Percentiles rank a stretch among this genome's conserved stretches.
phyloP scores from a whole-genome alignment of 2,797 vertebrate genomes.

The Tympanoctomys barrerae region DNA sequence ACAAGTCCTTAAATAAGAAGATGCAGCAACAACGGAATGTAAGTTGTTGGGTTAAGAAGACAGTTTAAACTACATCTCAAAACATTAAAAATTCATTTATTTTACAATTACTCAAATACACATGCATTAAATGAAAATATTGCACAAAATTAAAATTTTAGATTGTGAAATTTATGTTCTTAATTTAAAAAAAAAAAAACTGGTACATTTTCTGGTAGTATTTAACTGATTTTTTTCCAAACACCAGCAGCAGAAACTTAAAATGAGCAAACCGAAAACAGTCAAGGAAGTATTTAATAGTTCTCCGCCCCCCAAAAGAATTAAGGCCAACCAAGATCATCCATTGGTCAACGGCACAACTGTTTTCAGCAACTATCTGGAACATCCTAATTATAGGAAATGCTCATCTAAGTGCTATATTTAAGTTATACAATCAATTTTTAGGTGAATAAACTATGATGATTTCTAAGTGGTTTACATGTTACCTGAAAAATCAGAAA shows the following conservation, averaged over 20 bases:
- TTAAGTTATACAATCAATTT: constrained; percentile 87
- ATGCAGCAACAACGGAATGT: constrained; percentile 94
- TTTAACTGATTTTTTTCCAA: constrained; percentile 84
- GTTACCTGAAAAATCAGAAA: constrained; percentile 77
- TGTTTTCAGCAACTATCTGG: constrained; percentile 88
- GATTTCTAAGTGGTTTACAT: constrained; percentile 73
- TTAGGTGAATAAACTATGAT: constrained; percentile 75
- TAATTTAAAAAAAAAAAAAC: constrained; percentile 70
- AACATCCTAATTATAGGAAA: constrained; percentile 86
- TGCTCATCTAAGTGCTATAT: constrained; percentile 87
- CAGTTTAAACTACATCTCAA: constrained; percentile 89
- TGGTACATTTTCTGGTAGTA: constrained; percentile 87
- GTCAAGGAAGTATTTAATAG: constrained; percentile 80
- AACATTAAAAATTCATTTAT: constrained; percentile 92
- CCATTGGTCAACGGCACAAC: constrained; percentile 93
- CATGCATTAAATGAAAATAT: constrained; percentile 97
- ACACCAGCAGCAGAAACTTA: constrained; percentile 88
- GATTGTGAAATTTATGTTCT: constrained; percentile 88
- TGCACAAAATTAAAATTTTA: constrained; percentile 95
- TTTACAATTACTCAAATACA: constrained; percentile 94
- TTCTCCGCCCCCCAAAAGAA: constrained; percentile 87
- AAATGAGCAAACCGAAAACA: constrained; percentile 86
- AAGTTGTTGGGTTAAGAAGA: constrained; percentile 90
- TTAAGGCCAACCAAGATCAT: constrained; percentile 96
- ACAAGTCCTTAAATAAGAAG: constrained; percentile 97